Evolutionary conservation across 2,113 vertebrate genomes (phyloP).

Genomic region (Anser cygnoides): DNA sequence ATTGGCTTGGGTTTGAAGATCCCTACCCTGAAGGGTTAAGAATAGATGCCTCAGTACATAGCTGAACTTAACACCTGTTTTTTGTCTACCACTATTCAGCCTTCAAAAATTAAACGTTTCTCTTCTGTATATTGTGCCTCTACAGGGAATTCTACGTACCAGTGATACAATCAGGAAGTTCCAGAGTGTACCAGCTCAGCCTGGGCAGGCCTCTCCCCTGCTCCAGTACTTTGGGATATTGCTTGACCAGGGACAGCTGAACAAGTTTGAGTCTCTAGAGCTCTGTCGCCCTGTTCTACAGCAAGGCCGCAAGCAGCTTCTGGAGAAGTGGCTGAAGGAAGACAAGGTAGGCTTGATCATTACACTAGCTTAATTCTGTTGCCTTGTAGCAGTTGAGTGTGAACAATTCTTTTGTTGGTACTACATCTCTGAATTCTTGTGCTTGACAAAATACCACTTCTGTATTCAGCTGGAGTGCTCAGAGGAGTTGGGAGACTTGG

Average conservation of each 20-base stretch:
- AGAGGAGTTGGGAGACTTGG: conserved; percentile 91
- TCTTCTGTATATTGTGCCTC: background rate
- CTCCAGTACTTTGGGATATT: conserved; percentile 94
- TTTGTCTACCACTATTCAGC: background rate
- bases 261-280: conserved; percentile 91
- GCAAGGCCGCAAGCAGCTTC: conserved; percentile 90
- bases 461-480: conserved; percentile 87
- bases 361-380: background rate
- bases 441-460: conserved; percentile 3
- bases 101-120: background rate
- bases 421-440: background rate
- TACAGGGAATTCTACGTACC: conserved; percentile 87
- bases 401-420: background rate
- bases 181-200: conserved; percentile 88
- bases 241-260: conserved; percentile 91
- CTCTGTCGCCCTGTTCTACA: conserved; percentile 90
- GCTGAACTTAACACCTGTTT: background rate
- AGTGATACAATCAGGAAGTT: conserved; percentile 90
- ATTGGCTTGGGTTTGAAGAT: background rate
- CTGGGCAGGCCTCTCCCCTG: conserved; percentile 89
- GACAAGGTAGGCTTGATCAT: conserved; percentile 81
- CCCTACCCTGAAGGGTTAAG: background rate
- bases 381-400: background rate
- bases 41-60: background rate
- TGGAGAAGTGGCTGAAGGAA: conserved; percentile 95